These are phyloP conservation scores for Oryzias celebensis DNA, from an alignment of 2,113 vertebrate species.

Conservation along the genomic window DNA sequence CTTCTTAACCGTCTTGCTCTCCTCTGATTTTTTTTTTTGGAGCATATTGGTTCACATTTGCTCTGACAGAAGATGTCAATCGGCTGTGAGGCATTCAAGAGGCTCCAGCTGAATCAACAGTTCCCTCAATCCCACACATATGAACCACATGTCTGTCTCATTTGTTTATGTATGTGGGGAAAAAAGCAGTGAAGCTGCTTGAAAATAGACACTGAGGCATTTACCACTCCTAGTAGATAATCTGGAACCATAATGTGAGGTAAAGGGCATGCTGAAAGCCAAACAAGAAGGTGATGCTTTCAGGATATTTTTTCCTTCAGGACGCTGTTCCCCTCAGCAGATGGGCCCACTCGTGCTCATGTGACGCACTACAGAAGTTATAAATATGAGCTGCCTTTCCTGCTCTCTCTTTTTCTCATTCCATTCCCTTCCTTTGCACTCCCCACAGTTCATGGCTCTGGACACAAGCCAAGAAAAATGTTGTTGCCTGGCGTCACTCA, in stretches of 20 bases:
- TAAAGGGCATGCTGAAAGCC: constrained; percentile 13
- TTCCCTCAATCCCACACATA: constrained; percentile 23
- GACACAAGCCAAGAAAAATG: constrained; percentile 68
- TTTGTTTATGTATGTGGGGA: constrained; percentile 15
- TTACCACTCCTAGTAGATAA: constrained; percentile 26
- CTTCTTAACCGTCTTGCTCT: constrained; percentile 13
- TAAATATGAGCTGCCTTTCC: constrained; percentile 58
- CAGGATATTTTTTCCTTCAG: constrained; percentile 22
- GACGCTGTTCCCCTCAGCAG: constrained; percentile 21
- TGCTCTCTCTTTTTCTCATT: constrained; percentile 35
- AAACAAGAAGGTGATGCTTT: constrained; percentile 26
- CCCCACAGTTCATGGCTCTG: constrained; percentile 65
- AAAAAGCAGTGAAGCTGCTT: constrained; percentile 16
- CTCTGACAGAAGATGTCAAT: constrained; percentile 71
- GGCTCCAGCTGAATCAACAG: constrained; percentile 78
- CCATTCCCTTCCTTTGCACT: constrained; percentile 52
- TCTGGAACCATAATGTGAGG: constrained; percentile 17
- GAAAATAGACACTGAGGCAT: constrained; percentile 38
- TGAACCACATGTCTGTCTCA: not conserved
- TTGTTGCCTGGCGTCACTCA: constrained; percentile 59
- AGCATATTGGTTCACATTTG: constrained; percentile 76
- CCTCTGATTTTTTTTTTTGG: constrained; percentile 64
- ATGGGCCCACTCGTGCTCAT: constrained; percentile 44
- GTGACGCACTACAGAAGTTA: constrained; percentile 60
- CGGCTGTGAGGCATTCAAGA: constrained; percentile 64